phyloP scores from a whole-genome alignment of 2,797 vertebrate genomes.

The Phataginus tetradactyla region DNA sequence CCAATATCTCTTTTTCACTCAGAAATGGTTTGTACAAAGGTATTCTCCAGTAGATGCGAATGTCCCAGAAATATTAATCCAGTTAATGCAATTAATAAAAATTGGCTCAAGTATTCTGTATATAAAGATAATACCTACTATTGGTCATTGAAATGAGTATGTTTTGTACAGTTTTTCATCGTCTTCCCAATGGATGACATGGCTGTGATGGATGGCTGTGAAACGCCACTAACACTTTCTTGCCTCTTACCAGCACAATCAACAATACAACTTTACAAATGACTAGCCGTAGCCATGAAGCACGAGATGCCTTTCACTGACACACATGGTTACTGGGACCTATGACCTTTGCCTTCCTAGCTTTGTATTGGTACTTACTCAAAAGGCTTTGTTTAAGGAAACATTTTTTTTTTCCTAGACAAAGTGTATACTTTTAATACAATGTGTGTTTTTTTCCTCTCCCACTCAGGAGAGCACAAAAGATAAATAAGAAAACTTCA shows the following conservation, averaged over 20 bases:
- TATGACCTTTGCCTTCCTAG: not conserved
- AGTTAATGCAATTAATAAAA: not conserved
- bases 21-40: not conserved
- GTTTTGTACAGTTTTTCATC: not conserved
- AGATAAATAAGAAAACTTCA: not conserved
- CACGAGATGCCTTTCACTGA: not conserved
- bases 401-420: not conserved
- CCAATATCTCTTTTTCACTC: not conserved
- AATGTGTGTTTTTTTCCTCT: not conserved
- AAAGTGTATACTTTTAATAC: not conserved
- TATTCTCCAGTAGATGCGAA: not conserved
- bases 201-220: not conserved
- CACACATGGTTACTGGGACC: not conserved
- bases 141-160: not conserved
- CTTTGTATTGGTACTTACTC: not conserved
- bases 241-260: not conserved
- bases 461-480: not conserved
- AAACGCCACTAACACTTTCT: not conserved
- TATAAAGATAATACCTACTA: not conserved
- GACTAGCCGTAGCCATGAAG: not conserved
- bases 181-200: not conserved
- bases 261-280: not conserved
- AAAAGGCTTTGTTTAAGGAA: not conserved
- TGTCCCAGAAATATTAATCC: slow-evolving; percentile 24
- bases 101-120: not conserved